Percentiles rank a stretch among this genome's conserved stretches.
phyloP scores from a whole-genome alignment of 1,140 invertebrate species.

The Trichonephila clavata region DNA sequence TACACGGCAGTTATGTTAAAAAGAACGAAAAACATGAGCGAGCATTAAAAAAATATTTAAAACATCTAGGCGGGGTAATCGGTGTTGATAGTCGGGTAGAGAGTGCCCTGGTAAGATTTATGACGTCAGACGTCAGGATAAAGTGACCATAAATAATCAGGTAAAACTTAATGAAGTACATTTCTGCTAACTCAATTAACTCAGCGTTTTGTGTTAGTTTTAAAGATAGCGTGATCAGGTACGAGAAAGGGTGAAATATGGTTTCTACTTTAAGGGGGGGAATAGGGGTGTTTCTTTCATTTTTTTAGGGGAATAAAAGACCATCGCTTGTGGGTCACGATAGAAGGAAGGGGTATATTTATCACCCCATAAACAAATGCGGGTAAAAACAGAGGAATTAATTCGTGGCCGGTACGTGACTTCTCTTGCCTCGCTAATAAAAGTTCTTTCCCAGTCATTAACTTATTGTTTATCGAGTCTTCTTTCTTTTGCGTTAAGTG shows the following conservation, averaged over 20 bases:
- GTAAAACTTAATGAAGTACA: slow-evolving; percentile 68
- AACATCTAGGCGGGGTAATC: slow-evolving; percentile 43
- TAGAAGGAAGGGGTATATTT: slow-evolving; percentile 58
- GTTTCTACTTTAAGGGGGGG: not conserved
- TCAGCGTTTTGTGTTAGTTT: slow-evolving; percentile 65
- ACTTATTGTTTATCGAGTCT: slow-evolving; percentile 64
- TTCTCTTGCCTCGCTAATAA: slow-evolving; percentile 50
- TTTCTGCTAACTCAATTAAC: slow-evolving; percentile 72
- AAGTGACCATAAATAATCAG: slow-evolving; percentile 70
- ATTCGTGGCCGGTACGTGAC: slow-evolving; percentile 57
- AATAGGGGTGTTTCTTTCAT: not conserved
- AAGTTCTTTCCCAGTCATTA: slow-evolving; percentile 53
- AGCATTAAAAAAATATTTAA: not conserved
- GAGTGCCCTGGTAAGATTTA: slow-evolving; percentile 60
- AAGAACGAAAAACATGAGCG: not conserved
- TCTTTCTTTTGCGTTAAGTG: slow-evolving; percentile 13
- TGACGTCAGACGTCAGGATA: slow-evolving; percentile 26
- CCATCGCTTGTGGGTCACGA: slow-evolving; percentile 45
- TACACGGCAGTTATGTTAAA: slow-evolving; percentile 1
- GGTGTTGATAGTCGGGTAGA: slow-evolving; percentile 58
- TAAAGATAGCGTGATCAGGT: slow-evolving; percentile 62
- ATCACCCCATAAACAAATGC: slow-evolving; percentile 73
- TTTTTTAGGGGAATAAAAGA: not conserved
- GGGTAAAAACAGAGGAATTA: slow-evolving; percentile 69
- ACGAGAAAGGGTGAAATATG: slow-evolving; percentile 52